These are phyloP conservation scores for Deilephila elpenor DNA, from an alignment of 2,888 invertebrate species.

Conservation along the genomic window DNA sequence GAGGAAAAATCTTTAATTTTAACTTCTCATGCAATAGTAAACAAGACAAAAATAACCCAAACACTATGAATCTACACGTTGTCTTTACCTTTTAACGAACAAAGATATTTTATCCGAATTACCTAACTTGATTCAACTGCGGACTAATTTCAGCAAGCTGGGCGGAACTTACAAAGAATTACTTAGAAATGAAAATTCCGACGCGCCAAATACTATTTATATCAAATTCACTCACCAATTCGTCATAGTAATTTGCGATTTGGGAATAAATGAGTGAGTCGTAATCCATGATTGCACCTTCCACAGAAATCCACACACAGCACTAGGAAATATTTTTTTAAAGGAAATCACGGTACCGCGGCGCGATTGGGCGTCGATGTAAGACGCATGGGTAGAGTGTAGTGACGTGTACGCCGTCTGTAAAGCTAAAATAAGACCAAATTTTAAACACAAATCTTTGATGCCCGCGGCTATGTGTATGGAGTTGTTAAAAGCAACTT, in stretches of 20 bases:
- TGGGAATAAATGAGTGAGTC: conserved; percentile 87
- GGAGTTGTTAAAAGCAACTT: conserved; percentile 67
- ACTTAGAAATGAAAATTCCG: not conserved
- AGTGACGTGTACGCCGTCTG: conserved; percentile 82
- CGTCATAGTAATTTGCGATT: conserved; percentile 86
- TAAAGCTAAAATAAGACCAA: conserved; percentile 86
- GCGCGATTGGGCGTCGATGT: conserved; percentile 68
- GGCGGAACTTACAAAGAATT: not conserved
- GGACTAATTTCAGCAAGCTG: not conserved
- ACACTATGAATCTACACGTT: no score
- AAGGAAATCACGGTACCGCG: conserved; percentile 27
- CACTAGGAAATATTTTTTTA: conserved; percentile 29
- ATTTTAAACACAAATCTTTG: conserved; percentile 85
- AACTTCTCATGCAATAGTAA: not conserved
- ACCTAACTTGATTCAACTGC: not conserved
- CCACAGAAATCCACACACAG: conserved; percentile 40
- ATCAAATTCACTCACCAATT: conserved; percentile 77
- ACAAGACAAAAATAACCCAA: no score
- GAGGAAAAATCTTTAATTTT: not conserved
- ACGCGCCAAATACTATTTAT: not conserved
- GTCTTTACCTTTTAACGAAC: not conserved
- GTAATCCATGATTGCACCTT: conserved; percentile 84
- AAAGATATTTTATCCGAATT: not conserved
- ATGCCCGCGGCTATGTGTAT: conserved; percentile 63
- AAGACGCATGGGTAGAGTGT: conserved; percentile 81